Percentiles rank a stretch among this genome's conserved stretches.
Conservation (phyloP, 1,140 invertebrate genomes). For the Drosophila bifasciata region DNA sequence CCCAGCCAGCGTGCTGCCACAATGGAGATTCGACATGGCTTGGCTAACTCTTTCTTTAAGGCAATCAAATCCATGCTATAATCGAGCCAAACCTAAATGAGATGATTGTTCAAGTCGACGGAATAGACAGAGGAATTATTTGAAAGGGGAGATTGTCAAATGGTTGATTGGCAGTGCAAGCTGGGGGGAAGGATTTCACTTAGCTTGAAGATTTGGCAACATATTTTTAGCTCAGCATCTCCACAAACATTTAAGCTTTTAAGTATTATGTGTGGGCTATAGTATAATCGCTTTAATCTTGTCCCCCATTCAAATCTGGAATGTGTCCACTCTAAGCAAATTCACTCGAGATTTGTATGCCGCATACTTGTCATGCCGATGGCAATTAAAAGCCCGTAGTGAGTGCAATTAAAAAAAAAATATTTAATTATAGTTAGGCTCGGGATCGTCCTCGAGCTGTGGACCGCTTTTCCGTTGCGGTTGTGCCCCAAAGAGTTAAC, state of each 20-base stretch:
- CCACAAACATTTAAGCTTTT: no score
- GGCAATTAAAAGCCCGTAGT: constrained; percentile 54
- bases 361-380: constrained; percentile 29
- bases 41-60: constrained; percentile 40
- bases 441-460: constrained; percentile 45
- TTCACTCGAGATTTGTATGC: constrained; percentile 26
- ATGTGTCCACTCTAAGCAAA: constrained; percentile 42
- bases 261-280: constrained; percentile 19
- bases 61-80: constrained; percentile 35
- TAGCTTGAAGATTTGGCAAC: constrained; percentile 1
- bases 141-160: no score
- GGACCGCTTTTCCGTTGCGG: constrained; percentile 48
- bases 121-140: not conserved
- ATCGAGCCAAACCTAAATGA: constrained; percentile 15
- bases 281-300: constrained; percentile 20
- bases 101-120: not conserved
- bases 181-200: not conserved
- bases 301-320: constrained; percentile 39
- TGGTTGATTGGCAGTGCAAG: no score
- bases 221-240: not conserved
- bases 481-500: constrained; percentile 19
- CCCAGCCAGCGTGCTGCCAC: constrained; percentile 13
- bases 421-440: constrained; percentile 51
- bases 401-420: constrained; percentile 50
- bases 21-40: constrained; percentile 1